Base-by-base conservation (phyloP, 2,888 invertebrate species). In the Ophraella communa region DNA sequence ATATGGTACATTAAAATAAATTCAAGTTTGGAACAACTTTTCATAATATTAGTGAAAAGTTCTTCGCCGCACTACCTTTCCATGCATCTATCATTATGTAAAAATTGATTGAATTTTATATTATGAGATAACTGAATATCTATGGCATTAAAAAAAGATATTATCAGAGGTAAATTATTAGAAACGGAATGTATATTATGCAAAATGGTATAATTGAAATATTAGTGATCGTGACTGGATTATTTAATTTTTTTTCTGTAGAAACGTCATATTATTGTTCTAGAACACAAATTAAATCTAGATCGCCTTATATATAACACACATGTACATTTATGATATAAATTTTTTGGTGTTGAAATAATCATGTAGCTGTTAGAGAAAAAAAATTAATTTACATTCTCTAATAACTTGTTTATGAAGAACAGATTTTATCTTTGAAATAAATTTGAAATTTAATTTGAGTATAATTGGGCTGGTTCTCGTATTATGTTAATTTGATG, bases 311-410 rank as follows among this genome's bases (percentile, higher is more conserved):
- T 39, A 17, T 39, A 14, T 14, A 39, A 35, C 3, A 39, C 14
- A 14, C 17, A 14, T 7, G 3, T 39, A 39, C 39, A 47, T 47
- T n/a, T n/a, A 47, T 21, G n/a, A 47, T 47, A 47, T 21, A 47
- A 23, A 47, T 47, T 21, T 47, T 47, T 47, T 23, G 23, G 47
- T 47, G 47, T 23, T 47, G 47, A 47, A 47, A 47, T 47, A 47
- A 47, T 47, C 14, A 47, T 23, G 23, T n/a, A 20, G 23, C 21
- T 14, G 39, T 17, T 39, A 14, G 17, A 3, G 21, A 11, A 21
- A 47, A 47, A 47, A 47, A 47, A 47, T 47, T 47, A 47, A 47
- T 47, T 47, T 47, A 47, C 21, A 47, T 47, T 47, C 23, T 47
- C 23, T 47, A 21, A 47, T 47, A 10, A 17, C 47, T 11, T 39